These are phyloP conservation scores for Hypena proboscidalis DNA, from an alignment of 2,888 invertebrate genomes.

Conservation along the genomic window DNA sequence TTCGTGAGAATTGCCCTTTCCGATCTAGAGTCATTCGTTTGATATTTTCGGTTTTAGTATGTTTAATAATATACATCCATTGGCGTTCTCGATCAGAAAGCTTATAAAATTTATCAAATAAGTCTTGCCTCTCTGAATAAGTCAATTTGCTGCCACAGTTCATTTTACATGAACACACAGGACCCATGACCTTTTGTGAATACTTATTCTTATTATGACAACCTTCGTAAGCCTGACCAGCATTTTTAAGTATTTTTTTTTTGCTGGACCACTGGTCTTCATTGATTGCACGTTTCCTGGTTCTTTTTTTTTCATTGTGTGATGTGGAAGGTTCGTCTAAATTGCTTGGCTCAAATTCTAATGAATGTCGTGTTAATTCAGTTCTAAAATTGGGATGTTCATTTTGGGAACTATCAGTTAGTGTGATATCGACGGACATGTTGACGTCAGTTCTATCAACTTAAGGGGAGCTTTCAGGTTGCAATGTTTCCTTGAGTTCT, in stretches of 20 bases:
- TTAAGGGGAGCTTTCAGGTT: conserved; percentile 5
- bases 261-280: conserved; percentile 7
- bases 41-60: too few relatives aligned
- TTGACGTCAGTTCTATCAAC: conserved; percentile 4
- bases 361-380: conserved; percentile 7
- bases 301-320: conserved; percentile 3
- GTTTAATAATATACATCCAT: too few relatives aligned
- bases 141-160: conserved; percentile 7
- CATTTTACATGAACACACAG: too few relatives aligned
- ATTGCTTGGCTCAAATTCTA: conserved; percentile 5
- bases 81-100: too few relatives aligned
- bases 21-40: too few relatives aligned
- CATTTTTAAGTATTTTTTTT: conserved; percentile 21
- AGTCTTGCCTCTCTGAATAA: conserved; percentile 8
- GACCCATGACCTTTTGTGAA: conserved; percentile 9
- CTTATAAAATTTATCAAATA: conserved; percentile 20
- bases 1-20: too few relatives aligned
- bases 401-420: conserved; percentile 4
- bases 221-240: conserved; percentile 15
- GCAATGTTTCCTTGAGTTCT: conserved; percentile 6
- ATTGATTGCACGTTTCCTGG: conserved; percentile 15
- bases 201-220: conserved; percentile 9
- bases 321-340: conserved; percentile 5
- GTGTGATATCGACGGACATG: conserved; percentile 9
- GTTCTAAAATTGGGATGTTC: conserved; percentile 5